A percentile compares a stretch with the other conserved stretches of the same genome.
Evolutionary conservation across 2,888 invertebrate genomes (phyloP).

Genomic region (Mycalesis mineus): DNA sequence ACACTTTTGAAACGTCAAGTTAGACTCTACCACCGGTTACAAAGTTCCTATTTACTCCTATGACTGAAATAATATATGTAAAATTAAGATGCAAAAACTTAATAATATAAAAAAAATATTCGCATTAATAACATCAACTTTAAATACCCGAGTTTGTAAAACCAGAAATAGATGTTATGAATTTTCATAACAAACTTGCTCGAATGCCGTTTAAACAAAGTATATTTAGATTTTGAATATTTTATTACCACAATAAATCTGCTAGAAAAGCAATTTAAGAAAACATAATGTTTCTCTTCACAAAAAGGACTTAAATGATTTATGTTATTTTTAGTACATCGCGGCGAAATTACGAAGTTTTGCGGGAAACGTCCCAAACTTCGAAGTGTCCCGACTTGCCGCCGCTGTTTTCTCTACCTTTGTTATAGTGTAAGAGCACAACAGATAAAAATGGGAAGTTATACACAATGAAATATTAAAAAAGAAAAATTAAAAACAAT

Average conservation of each 20-base stretch:
- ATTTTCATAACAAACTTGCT: not conserved
- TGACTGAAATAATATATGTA: no score
- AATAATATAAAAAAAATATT: no score
- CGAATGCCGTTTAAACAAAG: not conserved
- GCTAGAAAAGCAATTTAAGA: slow-evolving; percentile 6
- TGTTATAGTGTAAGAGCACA: slow-evolving; percentile 31
- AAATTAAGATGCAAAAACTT: no score
- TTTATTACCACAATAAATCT: slow-evolving; percentile 1
- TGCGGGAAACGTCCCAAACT: slow-evolving; percentile 69
- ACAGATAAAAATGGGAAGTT: not conserved
- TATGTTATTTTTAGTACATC: slow-evolving; percentile 27
- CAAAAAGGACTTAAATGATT: slow-evolving; percentile 28
- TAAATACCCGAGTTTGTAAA: no score
- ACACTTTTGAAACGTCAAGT: no score
- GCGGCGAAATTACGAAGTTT: slow-evolving; percentile 59
- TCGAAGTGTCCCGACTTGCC: slow-evolving; percentile 56
- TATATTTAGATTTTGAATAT: not conserved
- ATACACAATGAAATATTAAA: no score
- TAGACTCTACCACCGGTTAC: no score
- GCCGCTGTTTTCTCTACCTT: slow-evolving; percentile 40
- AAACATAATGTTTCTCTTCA: slow-evolving; percentile 11
- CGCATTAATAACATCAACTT: no score
- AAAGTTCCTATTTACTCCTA: no score
- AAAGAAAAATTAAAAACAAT: no score
- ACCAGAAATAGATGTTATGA: no score